Conservation (phyloP, 2,797 vertebrate genomes). For the Lepidocolaptes lacrymiger region DNA sequence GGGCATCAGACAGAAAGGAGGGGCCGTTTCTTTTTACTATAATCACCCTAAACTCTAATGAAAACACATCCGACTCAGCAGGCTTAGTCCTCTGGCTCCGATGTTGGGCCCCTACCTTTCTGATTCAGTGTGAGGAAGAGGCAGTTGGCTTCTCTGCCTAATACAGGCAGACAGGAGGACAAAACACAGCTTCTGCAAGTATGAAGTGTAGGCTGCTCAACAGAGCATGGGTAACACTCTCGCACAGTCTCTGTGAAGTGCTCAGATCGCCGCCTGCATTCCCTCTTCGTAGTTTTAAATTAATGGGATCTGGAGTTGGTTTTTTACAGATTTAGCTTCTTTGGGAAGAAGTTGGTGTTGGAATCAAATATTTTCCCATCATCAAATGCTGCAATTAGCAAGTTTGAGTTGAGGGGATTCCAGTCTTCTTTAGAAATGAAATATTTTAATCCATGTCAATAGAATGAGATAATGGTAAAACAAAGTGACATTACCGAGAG, state of each 20-base stretch:
- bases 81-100: constrained; percentile 50
- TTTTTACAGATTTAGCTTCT: neutral
- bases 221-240: constrained; percentile 1
- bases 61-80: constrained; percentile 62
- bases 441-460: neutral
- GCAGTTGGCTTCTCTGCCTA: constrained; percentile 54
- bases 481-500: neutral
- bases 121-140: constrained; percentile 24
- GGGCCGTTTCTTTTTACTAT: constrained; percentile 50
- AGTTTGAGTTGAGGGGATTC: neutral
- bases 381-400: neutral
- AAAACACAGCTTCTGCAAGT: constrained; percentile 54
- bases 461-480: neutral
- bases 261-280: neutral
- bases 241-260: neutral
- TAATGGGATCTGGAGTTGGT: neutral
- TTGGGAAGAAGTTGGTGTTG: neutral
- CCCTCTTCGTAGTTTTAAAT: neutral
- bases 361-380: neutral
- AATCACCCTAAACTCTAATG: constrained; percentile 63
- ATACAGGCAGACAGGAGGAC: constrained; percentile 60
- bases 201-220: constrained; percentile 17
- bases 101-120: constrained; percentile 26
- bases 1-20: constrained; percentile 53
- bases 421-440: neutral